Conservation (phyloP, 2,797 vertebrate genomes). For the Anguilla pacifica region DNA sequence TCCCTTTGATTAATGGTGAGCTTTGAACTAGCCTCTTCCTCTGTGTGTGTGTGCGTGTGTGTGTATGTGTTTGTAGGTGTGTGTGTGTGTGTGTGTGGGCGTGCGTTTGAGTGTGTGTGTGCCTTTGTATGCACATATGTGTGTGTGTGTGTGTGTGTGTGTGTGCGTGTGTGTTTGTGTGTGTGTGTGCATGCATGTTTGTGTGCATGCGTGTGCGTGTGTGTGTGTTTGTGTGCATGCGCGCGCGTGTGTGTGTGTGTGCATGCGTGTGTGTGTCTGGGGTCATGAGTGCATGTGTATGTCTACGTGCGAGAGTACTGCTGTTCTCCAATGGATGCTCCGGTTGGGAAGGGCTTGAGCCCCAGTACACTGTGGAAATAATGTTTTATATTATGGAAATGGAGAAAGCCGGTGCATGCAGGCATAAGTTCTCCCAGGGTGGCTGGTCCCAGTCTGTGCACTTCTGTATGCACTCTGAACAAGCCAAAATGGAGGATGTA, state of each 20-base stretch:
- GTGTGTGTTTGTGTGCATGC: background rate
- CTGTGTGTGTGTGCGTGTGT: constrained; percentile 5
- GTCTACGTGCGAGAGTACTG: background rate
- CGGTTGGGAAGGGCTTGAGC: background rate
- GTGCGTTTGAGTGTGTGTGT: background rate
- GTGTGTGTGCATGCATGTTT: background rate
- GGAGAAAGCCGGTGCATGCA: background rate
- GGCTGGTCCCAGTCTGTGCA: background rate
- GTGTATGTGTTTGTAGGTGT: background rate
- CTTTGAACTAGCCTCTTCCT: background rate
- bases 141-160: background rate
- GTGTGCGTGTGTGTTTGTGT: background rate
- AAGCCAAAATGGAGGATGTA: background rate
- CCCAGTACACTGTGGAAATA: background rate
- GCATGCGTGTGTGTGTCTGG: background rate
- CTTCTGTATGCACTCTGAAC: background rate
- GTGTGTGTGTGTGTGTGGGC: background rate
- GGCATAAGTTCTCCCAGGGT: background rate
- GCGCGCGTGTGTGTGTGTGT: background rate
- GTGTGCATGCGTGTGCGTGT: background rate
- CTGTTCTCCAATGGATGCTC: background rate
- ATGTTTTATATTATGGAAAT: constrained; percentile 2
- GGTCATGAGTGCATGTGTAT: background rate
- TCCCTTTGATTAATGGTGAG: background rate
- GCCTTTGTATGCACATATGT: background rate